Percentiles rank a stretch among this genome's conserved stretches.
Evolutionary conservation across 1,140 invertebrate genomes (phyloP).

Genomic region (Drosophila erecta): DNA sequence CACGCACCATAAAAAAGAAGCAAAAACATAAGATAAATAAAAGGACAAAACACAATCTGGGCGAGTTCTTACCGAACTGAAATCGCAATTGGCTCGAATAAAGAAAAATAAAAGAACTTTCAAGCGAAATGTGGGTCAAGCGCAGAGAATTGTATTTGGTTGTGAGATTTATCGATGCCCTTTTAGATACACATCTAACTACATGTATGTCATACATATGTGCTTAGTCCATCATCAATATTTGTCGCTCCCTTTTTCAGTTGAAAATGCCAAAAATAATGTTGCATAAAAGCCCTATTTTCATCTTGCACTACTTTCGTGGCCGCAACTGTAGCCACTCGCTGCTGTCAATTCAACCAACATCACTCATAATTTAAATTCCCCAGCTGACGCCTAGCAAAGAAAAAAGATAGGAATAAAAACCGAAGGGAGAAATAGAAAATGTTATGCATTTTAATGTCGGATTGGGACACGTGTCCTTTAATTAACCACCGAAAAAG

Average conservation of each 20-base stretch:
- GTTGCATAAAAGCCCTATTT: too few relatives aligned
- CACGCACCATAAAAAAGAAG: conserved; percentile 8
- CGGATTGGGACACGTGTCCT: conserved; percentile 23
- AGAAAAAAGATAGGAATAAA: not conserved
- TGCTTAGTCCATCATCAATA: conserved; percentile 21
- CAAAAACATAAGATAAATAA: not conserved
- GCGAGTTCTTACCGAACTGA: conserved; percentile 38
- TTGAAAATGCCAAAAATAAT: too few relatives aligned
- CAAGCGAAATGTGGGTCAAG: conserved; percentile 37
- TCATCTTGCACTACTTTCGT: not conserved
- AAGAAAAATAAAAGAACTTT: conserved; percentile 17
- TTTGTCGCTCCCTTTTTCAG: not conserved
- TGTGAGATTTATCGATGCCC: conserved; percentile 36
- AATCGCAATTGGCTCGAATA: conserved; percentile 28
- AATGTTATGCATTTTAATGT: conserved; percentile 48
- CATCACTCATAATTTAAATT: conserved; percentile 28
- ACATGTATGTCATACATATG: conserved; percentile 4
- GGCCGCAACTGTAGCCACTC: not conserved
- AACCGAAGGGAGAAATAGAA: conserved; percentile 8
- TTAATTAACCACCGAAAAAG: conserved; percentile 34
- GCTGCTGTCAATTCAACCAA: not conserved
- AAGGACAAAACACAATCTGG: conserved; percentile 32
- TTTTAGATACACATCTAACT: conserved; percentile 18
- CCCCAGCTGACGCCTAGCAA: not conserved
- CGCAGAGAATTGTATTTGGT: conserved; percentile 16